phyloP scores from a whole-genome alignment of 2,113 vertebrate species.

The Zapus hudsonius region DNA sequence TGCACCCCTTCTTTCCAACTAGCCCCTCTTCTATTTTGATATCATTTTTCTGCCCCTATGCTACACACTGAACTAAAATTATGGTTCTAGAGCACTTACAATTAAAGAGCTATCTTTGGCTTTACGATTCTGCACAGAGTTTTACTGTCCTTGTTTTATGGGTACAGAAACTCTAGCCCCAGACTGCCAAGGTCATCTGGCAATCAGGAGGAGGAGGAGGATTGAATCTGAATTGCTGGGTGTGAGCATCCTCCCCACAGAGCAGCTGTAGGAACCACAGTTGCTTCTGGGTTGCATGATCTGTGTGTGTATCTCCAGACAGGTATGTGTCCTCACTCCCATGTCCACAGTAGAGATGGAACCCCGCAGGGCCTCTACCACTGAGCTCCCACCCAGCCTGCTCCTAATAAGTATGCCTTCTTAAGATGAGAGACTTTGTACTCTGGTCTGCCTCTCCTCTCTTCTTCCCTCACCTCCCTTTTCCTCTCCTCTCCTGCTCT shows the following conservation, averaged over 20 bases:
- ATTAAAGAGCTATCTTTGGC: not conserved
- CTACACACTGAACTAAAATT: not conserved
- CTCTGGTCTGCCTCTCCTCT: not conserved
- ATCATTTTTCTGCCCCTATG: too few species aligned
- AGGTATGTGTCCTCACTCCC: not conserved
- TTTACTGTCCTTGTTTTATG: slow-evolving; percentile 59
- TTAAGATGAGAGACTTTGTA: not conserved
- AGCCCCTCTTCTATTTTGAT: too few species aligned
- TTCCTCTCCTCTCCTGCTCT: too few species aligned
- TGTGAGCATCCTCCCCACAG: not conserved
- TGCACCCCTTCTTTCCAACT: too few species aligned
- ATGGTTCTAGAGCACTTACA: not conserved
- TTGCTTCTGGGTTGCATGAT: not conserved
- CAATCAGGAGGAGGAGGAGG: not conserved
- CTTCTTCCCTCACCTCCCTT: not conserved
- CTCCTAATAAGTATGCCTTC: not conserved
- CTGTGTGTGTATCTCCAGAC: not conserved
- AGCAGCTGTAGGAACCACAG: not conserved
- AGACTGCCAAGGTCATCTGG: slow-evolving; percentile 51
- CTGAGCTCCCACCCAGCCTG: too few species aligned
- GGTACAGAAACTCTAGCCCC: not conserved
- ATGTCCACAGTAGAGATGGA: not conserved
- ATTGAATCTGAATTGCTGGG: not conserved
- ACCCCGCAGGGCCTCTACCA: not conserved
- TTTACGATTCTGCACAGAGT: not conserved